A percentile compares a stretch with the other conserved stretches of the same genome.
These are phyloP conservation scores for Steinernema feltiae DNA, from an alignment of 1,140 invertebrate species.

Conservation along the genomic window DNA sequence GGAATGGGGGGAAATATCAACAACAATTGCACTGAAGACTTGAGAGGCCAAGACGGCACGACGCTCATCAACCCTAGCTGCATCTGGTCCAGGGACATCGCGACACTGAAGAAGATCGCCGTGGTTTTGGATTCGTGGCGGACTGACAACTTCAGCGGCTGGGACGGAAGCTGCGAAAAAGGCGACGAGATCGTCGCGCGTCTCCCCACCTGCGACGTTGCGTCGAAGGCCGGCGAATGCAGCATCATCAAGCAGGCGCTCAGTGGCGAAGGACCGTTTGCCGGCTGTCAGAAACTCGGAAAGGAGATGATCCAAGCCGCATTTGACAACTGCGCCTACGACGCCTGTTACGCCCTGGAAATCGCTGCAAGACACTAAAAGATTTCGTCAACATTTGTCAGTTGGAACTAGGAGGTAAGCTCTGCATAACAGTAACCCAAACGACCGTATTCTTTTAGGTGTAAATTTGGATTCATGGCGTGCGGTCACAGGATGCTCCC, in stretches of 20 bases:
- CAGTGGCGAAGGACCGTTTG: background rate
- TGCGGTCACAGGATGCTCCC: background rate
- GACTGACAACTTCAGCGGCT: background rate
- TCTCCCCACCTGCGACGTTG: background rate
- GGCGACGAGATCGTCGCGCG: background rate
- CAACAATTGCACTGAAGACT: background rate
- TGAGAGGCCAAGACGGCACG: background rate
- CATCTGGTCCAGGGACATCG: background rate
- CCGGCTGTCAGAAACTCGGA: background rate
- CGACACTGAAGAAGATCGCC: background rate
- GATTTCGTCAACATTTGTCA: background rate
- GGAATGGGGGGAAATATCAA: background rate
- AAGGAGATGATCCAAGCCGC: background rate
- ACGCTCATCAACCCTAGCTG: background rate
- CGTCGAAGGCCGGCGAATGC: background rate
- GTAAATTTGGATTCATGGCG: background rate
- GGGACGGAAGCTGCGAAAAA: background rate
- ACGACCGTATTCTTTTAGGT: background rate
- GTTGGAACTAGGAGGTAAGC: background rate
- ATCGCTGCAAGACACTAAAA: background rate
- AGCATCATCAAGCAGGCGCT: background rate
- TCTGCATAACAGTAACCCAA: background rate
- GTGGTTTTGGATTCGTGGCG: background rate
- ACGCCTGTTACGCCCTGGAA: background rate
- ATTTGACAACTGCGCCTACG: constrained; percentile 5